Percentiles rank a stretch among this genome's conserved stretches.
Conservation (phyloP, 2,888 invertebrate genomes). For the Rhingia campestris region DNA sequence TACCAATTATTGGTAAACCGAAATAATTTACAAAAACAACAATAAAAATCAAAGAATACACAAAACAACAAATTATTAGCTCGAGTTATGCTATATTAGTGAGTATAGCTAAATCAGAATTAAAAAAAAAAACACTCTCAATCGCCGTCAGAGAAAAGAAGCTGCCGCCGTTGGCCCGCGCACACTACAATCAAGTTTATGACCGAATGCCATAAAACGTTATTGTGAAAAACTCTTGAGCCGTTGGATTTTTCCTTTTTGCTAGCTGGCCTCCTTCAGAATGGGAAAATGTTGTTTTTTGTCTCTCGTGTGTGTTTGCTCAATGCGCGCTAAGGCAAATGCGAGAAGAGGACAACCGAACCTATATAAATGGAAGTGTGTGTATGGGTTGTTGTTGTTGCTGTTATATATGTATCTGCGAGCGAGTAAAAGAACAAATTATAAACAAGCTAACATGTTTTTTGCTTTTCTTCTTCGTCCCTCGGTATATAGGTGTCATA, state of each 20-base stretch:
- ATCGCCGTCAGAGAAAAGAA: conserved; percentile 68
- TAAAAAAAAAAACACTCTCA: conserved; percentile 39
- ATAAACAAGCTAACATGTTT: conserved; percentile 59
- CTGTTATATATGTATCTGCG: conserved; percentile 38
- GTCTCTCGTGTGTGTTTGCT: conserved; percentile 24
- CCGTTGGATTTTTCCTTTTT: conserved; percentile 75
- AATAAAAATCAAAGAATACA: conserved; percentile 1
- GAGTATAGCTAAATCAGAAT: conserved; percentile 18
- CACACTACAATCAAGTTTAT: conserved; percentile 81
- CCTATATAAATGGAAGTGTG: conserved; percentile 21
- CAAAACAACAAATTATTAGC: conserved; percentile 43
- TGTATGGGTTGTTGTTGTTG: neutral
- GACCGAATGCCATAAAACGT: conserved; percentile 83
- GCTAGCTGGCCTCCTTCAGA: conserved; percentile 69
- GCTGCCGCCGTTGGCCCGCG: conserved; percentile 72
- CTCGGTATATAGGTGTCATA: conserved; percentile 24
- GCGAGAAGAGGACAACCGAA: conserved; percentile 15
- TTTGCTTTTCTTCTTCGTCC: conserved; percentile 14
- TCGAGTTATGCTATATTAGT: conserved; percentile 32
- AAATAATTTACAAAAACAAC: conserved; percentile 24
- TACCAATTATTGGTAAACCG: too few relatives aligned
- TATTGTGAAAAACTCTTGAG: conserved; percentile 81
- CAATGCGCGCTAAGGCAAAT: conserved; percentile 1
- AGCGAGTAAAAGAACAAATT: conserved; percentile 60
- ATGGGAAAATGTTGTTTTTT: conserved; percentile 60